Percentiles rank a stretch among this genome's conserved stretches.
These are phyloP conservation scores for Antennarius striatus DNA, from an alignment of 2,113 vertebrate genomes.

Conservation along the genomic window DNA sequence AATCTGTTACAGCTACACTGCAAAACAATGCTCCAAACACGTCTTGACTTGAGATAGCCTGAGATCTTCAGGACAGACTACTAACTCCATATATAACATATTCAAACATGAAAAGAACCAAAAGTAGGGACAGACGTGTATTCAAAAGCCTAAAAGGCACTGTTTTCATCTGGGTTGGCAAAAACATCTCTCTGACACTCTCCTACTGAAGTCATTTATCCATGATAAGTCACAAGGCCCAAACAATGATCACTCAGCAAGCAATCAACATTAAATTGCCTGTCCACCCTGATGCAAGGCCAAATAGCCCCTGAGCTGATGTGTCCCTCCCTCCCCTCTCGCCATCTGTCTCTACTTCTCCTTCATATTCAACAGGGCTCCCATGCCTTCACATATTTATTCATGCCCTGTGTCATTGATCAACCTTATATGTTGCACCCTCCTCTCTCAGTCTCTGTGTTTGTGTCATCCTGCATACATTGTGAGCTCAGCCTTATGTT, in stretches of 20 bases:
- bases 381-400: conserved; percentile 42
- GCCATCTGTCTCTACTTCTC: conserved; percentile 19
- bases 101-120: conserved; percentile 21
- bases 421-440: conserved; percentile 19
- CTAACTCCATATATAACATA: not conserved
- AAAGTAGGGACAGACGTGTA: not conserved
- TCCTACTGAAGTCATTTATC: conserved; percentile 60
- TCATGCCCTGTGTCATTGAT: conserved; percentile 52
- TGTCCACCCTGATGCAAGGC: conserved; percentile 58
- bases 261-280: conserved; percentile 64
- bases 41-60: not conserved
- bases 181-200: conserved; percentile 23
- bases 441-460: conserved; percentile 33
- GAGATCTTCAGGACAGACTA: not conserved
- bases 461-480: conserved; percentile 32
- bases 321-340: conserved; percentile 11
- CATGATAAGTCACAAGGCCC: conserved; percentile 56
- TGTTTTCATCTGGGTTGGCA: conserved; percentile 20
- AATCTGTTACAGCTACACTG: too few relatives aligned
- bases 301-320: conserved; percentile 23
- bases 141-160: too few relatives aligned
- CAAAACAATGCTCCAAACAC: too few relatives aligned
- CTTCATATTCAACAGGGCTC: conserved; percentile 31
- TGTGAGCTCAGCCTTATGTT: conserved; percentile 45
- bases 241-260: conserved; percentile 61